Base-by-base conservation (phyloP, 2,888 invertebrate species). In the Acanthosepion pharaonis region DNA sequence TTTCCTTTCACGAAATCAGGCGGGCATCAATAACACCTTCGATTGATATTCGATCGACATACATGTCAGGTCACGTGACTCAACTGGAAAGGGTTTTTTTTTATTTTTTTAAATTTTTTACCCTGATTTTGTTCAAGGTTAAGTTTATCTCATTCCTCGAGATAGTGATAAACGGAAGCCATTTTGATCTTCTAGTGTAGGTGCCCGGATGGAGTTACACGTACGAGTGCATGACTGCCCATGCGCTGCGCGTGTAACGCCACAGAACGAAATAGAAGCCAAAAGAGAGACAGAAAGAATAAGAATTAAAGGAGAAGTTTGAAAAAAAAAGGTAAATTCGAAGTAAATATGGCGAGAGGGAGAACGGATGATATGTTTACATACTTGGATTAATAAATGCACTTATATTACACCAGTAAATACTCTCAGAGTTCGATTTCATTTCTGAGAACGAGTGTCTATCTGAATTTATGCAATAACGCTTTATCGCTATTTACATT, bases 21-120 rank as follows among this genome's bases (percentile, higher is more conserved):
- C n/a, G 9, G 78, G 78, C n/a, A 78, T 78, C 78, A 78, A n/a
- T 78, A 15, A 18, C 78, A 78, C 78, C 78, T 78, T 78, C 78
- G 78, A 78, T 78, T 78, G 78, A 78, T 78, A 78, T 78, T 78
- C 78, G n/a, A 78, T 78, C 78, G 78, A n/a, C 78, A 78, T n/a
- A 33, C 78, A 78, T 78, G n/a, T 78, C n/a, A 33, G 18, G 33
- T 78, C 78, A 78, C 78, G 78, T 78, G 78, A 78, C 78, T 78
- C 78, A 78, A 25, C 20, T 23, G 59, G 23, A 23, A 59, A 59
- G 18, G 18, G n/a, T 2, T 33, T 78, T 33, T n/a, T 78, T 78
- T 28, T 23, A 28, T 4, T 51, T 51, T 4, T 64, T 64, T 64
- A 23, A 8, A 33, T 1, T 64, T 64, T 78, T 78, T 78, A 15